Conservation (phyloP, 2,888 invertebrate species). For the Cyclophora punctaria region DNA sequence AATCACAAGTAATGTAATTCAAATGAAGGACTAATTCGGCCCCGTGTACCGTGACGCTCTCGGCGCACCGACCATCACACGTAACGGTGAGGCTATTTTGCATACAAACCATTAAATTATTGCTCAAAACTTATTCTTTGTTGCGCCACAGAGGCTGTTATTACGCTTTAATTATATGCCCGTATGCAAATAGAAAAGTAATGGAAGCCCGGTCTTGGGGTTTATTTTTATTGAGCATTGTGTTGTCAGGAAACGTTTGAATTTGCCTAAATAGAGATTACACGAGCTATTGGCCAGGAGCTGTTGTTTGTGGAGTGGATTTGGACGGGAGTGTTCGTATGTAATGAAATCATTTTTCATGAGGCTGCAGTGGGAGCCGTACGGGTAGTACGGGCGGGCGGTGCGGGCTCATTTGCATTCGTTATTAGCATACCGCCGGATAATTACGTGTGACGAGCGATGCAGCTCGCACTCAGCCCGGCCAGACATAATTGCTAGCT, state of each 20-base stretch:
- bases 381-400: slow-evolving; percentile 19
- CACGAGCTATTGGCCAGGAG: slow-evolving; percentile 33
- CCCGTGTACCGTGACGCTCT: slow-evolving; percentile 68
- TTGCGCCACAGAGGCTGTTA: slow-evolving; percentile 70
- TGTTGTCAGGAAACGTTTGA: slow-evolving; percentile 33
- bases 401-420: slow-evolving; percentile 57
- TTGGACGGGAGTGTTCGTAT: slow-evolving; percentile 17
- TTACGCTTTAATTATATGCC: slow-evolving; percentile 70
- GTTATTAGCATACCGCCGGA: slow-evolving; percentile 60
- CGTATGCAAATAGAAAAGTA: slow-evolving; percentile 70
- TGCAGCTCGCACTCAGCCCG: slow-evolving; percentile 32
- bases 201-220: slow-evolving; percentile 58
- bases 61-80: slow-evolving; percentile 67
- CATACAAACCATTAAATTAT: slow-evolving; percentile 75
- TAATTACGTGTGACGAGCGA: slow-evolving; percentile 63
- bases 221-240: slow-evolving; percentile 58
- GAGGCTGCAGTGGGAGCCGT: slow-evolving; percentile 18
- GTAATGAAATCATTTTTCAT: slow-evolving; percentile 62
- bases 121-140: slow-evolving; percentile 74
- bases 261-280: slow-evolving; percentile 24
- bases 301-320: slow-evolving; percentile 7
- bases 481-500: slow-evolving; percentile 40
- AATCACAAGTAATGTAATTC: slow-evolving; percentile 55
- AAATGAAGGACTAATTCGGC: slow-evolving; percentile 71
- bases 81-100: slow-evolving; percentile 72